These are phyloP conservation scores for Zaprionus ghesquierei DNA, from an alignment of 1,140 invertebrate species.

Conservation along the genomic window DNA sequence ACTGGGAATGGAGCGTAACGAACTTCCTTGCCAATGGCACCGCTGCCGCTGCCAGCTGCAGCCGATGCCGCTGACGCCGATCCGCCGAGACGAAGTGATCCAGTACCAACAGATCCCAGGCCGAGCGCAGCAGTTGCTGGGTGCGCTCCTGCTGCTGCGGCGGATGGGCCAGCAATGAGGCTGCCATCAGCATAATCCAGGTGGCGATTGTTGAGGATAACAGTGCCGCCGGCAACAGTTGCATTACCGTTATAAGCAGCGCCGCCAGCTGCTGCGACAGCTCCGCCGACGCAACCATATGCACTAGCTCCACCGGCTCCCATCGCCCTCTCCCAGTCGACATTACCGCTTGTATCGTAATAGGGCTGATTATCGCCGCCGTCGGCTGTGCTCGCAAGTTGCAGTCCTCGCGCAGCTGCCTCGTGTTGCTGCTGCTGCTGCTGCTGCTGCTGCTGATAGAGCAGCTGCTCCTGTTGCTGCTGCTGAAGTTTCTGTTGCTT, in stretches of 20 bases:
- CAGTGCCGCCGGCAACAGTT: conserved; percentile 61
- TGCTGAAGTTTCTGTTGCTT: conserved; percentile 51
- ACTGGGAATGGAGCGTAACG: conserved; percentile 84
- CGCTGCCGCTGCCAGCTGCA: conserved; percentile 6
- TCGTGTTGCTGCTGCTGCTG: conserved; percentile 68
- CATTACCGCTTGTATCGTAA: conserved; percentile 82
- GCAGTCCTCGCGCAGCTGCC: conserved; percentile 68
- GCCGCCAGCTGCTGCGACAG: conserved; percentile 72
- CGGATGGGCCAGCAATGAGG: conserved; percentile 78
- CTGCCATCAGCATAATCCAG: conserved; percentile 79
- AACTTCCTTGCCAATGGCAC: conserved; percentile 83
- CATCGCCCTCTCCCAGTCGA: conserved; percentile 82
- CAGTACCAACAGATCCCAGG: conserved; percentile 33
- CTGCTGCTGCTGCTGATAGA: conserved; percentile 70
- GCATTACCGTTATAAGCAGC: conserved; percentile 74
- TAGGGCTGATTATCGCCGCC: conserved; percentile 82
- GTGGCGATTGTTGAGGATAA: conserved; percentile 64
- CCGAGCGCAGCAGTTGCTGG: conserved; percentile 33
- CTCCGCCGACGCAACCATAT: conserved; percentile 80
- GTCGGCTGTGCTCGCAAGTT: conserved; percentile 67
- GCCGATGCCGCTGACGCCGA: neutral
- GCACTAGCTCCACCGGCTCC: conserved; percentile 82
- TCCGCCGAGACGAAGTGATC: conserved; percentile 11
- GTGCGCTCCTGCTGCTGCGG: conserved; percentile 49
- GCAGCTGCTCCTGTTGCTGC: conserved; percentile 55